Evolutionary conservation across 2,888 invertebrate genomes (phyloP).

Genomic region (Tiliacea aurago): DNA sequence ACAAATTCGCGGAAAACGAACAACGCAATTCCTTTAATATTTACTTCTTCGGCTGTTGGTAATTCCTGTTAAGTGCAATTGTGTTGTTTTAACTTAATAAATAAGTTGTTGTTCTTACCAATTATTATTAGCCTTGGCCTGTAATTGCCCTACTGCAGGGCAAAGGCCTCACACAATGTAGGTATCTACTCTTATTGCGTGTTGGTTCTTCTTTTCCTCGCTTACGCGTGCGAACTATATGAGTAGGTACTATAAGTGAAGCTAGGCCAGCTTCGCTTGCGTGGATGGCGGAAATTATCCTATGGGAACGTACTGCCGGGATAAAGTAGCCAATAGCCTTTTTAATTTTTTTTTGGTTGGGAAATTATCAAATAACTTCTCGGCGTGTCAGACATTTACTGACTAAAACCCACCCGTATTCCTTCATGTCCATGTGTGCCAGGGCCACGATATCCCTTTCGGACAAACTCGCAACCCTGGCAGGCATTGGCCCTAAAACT

Average conservation of each 20-base stretch:
- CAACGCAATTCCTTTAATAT: slow-evolving; percentile 42
- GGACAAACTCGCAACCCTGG: no score
- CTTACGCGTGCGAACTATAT: neutral
- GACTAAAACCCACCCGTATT: no score
- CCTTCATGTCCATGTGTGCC: no score
- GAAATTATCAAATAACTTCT: no score
- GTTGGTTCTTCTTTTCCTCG: neutral
- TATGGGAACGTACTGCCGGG: neutral
- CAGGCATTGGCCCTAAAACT: no score
- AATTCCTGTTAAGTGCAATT: slow-evolving; percentile 9
- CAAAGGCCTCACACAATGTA: neutral
- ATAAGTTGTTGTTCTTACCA: slow-evolving; percentile 14
- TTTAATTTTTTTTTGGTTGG: no score
- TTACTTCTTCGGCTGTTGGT: slow-evolving; percentile 32
- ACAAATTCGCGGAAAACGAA: slow-evolving; percentile 57
- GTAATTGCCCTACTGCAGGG: neutral
- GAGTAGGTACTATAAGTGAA: no score
- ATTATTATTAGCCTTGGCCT: neutral
- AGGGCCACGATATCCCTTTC: no score
- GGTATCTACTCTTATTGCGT: neutral
- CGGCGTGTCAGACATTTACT: no score
- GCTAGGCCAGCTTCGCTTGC: neutral
- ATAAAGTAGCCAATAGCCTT: no score
- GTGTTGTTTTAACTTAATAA: slow-evolving; percentile 10
- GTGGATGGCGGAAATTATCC: neutral